Conservation (phyloP, 1,140 invertebrate genomes). For the Anagrus nilaparvatae region DNA sequence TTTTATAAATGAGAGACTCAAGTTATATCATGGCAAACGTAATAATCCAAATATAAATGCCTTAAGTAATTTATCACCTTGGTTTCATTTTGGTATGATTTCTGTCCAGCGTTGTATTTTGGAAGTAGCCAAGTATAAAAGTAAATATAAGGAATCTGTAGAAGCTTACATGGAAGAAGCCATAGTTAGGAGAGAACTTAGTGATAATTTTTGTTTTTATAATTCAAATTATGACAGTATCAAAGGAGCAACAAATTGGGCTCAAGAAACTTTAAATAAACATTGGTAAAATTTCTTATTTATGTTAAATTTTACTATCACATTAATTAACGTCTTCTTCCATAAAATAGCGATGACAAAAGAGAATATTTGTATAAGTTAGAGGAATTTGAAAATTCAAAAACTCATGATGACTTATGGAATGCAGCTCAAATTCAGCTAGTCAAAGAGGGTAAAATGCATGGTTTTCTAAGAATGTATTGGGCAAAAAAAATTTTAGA, state of each 20-base stretch:
- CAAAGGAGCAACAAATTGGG: slow-evolving; percentile 72
- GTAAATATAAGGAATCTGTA: slow-evolving; percentile 55
- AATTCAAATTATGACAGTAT: slow-evolving; percentile 77
- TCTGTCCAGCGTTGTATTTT: slow-evolving; percentile 74
- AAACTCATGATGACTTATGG: slow-evolving; percentile 88
- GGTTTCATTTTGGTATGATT: slow-evolving; percentile 85
- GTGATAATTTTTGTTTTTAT: slow-evolving; percentile 89
- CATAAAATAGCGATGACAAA: slow-evolving; percentile 58
- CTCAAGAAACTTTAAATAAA: slow-evolving; percentile 63
- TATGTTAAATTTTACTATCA: no score
- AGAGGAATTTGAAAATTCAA: slow-evolving; percentile 61
- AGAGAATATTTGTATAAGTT: slow-evolving; percentile 62
- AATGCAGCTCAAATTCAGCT: slow-evolving; percentile 82
- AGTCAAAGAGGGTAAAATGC: slow-evolving; percentile 77
- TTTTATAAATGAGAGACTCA: slow-evolving; percentile 62
- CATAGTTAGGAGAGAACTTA: slow-evolving; percentile 73
- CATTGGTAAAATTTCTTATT: slow-evolving; percentile 53
- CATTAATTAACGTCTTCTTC: no score
- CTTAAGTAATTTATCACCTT: slow-evolving; percentile 77
- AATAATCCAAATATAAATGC: slow-evolving; percentile 71
- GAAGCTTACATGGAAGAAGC: slow-evolving; percentile 78
- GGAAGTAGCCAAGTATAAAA: slow-evolving; percentile 56
- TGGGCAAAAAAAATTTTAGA: slow-evolving; percentile 91
- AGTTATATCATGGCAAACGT: slow-evolving; percentile 58
- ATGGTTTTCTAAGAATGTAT: slow-evolving; percentile 88